phyloP scores from a whole-genome alignment of 92 coral and sea anemone genomes.

The Palythoa grandiflora region DNA sequence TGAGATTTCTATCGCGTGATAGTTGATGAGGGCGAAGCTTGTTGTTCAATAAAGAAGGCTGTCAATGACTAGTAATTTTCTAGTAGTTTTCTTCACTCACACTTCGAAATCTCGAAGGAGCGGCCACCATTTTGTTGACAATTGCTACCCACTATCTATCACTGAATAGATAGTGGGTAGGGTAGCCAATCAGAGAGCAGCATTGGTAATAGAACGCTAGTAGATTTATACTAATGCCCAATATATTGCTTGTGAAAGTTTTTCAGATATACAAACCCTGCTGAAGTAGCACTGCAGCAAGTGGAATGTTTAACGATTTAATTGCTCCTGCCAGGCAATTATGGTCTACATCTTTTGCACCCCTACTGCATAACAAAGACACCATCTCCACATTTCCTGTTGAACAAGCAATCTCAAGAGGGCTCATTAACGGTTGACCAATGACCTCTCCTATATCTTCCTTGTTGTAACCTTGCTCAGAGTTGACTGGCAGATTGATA shows the following conservation, averaged over 20 bases:
- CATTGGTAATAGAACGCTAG: no score
- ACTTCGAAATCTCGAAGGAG: no score
- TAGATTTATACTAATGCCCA: no score
- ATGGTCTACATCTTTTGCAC: constrained; percentile 84
- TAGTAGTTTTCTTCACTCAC: no score
- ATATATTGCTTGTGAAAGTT: not conserved
- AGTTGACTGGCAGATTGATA: constrained; percentile 70
- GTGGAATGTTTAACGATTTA: constrained; percentile 75
- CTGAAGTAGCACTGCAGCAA: constrained; percentile 71
- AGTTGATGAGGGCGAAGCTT: no score
- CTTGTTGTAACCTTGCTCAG: constrained; percentile 41
- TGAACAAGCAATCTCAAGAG: constrained; percentile 87
- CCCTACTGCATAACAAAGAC: constrained; percentile 71
- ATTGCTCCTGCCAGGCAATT: constrained; percentile 80
- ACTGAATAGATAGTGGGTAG: no score
- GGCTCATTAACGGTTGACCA: constrained; percentile 47
- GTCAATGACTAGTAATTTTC: no score
- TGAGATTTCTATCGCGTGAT: no score
- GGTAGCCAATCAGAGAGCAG: no score
- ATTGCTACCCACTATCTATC: no score
- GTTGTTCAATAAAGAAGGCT: no score
- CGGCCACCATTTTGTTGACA: no score
- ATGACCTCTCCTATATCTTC: constrained; percentile 45
- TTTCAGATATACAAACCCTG: constrained; percentile 60
- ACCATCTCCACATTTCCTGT: constrained; percentile 78